Conservation (phyloP, 1,140 invertebrate species). For the Saccostrea cuccullata region DNA sequence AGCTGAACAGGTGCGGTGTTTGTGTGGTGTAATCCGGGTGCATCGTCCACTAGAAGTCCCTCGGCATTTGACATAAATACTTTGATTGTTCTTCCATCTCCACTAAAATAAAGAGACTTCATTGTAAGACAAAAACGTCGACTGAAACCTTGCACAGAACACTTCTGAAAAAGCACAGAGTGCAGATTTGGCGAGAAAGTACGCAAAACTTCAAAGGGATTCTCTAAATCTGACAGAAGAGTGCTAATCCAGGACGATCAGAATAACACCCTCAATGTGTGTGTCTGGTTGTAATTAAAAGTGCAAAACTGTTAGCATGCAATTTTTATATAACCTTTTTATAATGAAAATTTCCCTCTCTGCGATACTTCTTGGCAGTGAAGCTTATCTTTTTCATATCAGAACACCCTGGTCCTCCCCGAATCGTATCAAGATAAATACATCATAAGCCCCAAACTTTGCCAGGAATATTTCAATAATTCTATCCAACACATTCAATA, state of each 20-base stretch:
- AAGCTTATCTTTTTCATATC: conserved; percentile 25
- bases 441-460: background rate
- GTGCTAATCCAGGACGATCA: conserved; percentile 10
- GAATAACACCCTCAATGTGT: conserved; percentile 24
- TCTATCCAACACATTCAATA: background rate
- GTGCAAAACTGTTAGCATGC: conserved; percentile 29
- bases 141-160: conserved; percentile 17
- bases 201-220: conserved; percentile 25
- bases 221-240: conserved; percentile 6
- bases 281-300: conserved; percentile 33
- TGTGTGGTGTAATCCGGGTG: conserved; percentile 40
- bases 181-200: conserved; percentile 26
- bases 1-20: conserved; percentile 57
- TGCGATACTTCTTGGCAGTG: conserved; percentile 6
- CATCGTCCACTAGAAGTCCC: conserved; percentile 36
- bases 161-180: conserved; percentile 23
- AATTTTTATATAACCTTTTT: conserved; percentile 33
- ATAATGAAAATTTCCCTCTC: conserved; percentile 15
- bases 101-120: conserved; percentile 56
- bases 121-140: background rate
- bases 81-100: conserved; percentile 65
- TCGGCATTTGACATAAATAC: conserved; percentile 56
- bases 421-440: background rate
- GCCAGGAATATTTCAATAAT: conserved; percentile 4
- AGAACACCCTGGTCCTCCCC: background rate